These are phyloP conservation scores for Lophochroa leadbeateri DNA, from an alignment of 2,113 vertebrate species.

Conservation along the genomic window DNA sequence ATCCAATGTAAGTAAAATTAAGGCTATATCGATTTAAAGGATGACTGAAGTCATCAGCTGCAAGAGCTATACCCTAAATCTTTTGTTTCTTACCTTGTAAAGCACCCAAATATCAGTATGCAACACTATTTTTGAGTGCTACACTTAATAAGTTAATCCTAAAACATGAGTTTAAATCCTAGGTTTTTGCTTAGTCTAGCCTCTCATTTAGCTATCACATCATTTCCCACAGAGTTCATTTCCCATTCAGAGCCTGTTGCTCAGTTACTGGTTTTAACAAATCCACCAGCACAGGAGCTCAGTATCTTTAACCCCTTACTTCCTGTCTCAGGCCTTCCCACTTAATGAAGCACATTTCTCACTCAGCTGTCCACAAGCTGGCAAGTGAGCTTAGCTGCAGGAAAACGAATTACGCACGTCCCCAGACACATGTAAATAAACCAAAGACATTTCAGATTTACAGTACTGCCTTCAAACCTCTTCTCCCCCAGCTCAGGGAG, in stretches of 20 bases:
- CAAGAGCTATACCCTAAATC: neutral
- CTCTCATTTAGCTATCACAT: neutral
- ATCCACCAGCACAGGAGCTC: neutral
- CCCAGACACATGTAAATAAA: conserved; percentile 81
- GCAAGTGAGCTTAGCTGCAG: conserved; percentile 47
- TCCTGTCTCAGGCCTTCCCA: conserved; percentile 55
- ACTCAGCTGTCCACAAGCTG: conserved; percentile 52
- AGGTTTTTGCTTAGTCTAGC: neutral
- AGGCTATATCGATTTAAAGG: neutral
- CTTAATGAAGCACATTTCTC: conserved; percentile 36
- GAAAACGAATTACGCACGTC: conserved; percentile 56
- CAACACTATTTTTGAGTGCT: neutral
- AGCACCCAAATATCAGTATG: neutral
- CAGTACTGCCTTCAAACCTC: conserved; percentile 60
- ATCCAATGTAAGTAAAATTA: neutral
- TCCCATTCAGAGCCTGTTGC: neutral
- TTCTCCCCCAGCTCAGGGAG: conserved; percentile 71
- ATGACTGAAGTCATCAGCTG: neutral
- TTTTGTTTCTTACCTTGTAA: neutral
- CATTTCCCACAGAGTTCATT: neutral
- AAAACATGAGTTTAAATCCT: neutral
- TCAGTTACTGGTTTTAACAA: conserved; percentile 37
- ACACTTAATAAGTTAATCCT: neutral
- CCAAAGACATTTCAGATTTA: conserved; percentile 71
- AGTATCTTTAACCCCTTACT: conserved; percentile 23